Conservation (phyloP, 2,888 invertebrate genomes). For the Athripsodes cinereus region DNA sequence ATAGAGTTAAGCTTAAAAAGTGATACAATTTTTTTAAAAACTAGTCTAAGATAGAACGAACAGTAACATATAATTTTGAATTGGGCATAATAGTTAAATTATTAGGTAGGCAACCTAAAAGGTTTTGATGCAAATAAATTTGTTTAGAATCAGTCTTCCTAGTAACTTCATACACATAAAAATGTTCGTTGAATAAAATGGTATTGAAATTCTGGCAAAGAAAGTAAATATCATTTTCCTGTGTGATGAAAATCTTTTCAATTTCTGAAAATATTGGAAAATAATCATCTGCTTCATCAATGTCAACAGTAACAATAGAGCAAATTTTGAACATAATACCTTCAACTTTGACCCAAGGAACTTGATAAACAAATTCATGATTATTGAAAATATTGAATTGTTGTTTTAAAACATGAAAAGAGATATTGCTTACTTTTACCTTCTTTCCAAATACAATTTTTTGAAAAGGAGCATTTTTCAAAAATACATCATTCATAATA, state of each 20-base stretch:
- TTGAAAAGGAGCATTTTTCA: background rate
- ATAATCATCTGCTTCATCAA: background rate
- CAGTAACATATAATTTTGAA: too few relatives aligned
- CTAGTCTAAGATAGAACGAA: too few relatives aligned
- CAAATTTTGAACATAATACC: background rate
- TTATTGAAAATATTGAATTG: background rate
- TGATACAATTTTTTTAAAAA: too few relatives aligned
- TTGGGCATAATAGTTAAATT: too few relatives aligned
- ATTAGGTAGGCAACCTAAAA: too few relatives aligned
- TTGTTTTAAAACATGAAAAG: background rate
- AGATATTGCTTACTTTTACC: background rate
- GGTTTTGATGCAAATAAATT: too few relatives aligned
- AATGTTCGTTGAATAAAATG: background rate
- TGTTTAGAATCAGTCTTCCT: too few relatives aligned
- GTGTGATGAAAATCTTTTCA: background rate
- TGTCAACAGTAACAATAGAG: background rate
- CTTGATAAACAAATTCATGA: too few relatives aligned
- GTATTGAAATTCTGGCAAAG: background rate
- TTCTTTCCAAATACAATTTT: background rate
- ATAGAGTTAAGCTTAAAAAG: too few relatives aligned
- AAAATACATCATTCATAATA: background rate
- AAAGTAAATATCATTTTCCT: background rate
- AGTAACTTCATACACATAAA: background rate
- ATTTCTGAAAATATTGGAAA: background rate
- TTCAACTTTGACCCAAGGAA: background rate